These are phyloP conservation scores for Apogon hyalosoma DNA, from an alignment of 2,797 vertebrate genomes.

Conservation along the genomic window DNA sequence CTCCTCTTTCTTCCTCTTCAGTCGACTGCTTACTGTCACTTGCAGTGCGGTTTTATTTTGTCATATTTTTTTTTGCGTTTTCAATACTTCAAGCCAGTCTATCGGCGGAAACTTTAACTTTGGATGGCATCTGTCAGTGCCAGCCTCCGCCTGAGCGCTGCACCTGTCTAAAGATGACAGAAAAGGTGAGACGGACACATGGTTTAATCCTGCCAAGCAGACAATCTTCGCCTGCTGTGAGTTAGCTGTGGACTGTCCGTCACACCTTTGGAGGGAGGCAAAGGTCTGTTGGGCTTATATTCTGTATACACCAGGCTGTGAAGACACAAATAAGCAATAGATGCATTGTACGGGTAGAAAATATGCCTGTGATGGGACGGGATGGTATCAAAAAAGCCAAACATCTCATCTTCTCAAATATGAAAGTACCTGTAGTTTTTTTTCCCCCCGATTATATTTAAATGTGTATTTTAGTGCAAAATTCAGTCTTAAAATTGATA, in stretches of 20 bases:
- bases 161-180: conserved; percentile 57
- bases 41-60: not conserved
- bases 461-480: not conserved
- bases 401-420: not conserved
- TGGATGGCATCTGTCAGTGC: conserved; percentile 31
- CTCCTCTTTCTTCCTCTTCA: not conserved
- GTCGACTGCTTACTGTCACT: not conserved
- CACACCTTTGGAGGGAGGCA: conserved; percentile 32
- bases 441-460: not conserved
- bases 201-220: too few species aligned
- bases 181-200: conserved; percentile 61
- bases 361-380: not conserved
- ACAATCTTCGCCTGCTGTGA: conserved; percentile 29
- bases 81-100: not conserved
- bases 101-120: conserved; percentile 1
- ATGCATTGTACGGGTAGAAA: not conserved
- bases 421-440: not conserved
- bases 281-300: conserved; percentile 16
- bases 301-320: not conserved
- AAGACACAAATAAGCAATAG: not conserved
- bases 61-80: not conserved
- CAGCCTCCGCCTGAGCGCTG: conserved; percentile 36
- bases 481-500: not conserved
- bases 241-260: conserved; percentile 45
- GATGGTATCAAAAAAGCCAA: not conserved